Evolutionary conservation across 2,113 vertebrate genomes (phyloP), one percentile per base, ranked within the genome.

Genomic region (Oriolus oriolus): DNA sequence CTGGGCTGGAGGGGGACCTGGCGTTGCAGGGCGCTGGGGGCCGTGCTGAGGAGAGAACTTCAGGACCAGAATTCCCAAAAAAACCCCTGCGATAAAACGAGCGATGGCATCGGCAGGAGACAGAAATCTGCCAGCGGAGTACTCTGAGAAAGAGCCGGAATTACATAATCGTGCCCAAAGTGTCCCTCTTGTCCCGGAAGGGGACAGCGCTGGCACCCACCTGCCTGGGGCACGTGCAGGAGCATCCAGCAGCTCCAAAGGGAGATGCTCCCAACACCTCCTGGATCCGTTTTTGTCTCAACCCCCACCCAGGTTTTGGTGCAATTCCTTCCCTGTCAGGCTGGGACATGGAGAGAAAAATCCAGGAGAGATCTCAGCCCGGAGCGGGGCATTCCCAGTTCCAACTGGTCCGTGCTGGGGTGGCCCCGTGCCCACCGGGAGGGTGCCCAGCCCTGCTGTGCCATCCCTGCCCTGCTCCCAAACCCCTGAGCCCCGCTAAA

Each of bases 401-500:
- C 16, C 3, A 1, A 8, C 23, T 11, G 69, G 23, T 16, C 53
- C 20, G 23, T 16, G 11, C 71, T 74, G 60, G 30, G 47, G 6
- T 8, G 65, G 33, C 6, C 30, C 45, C 0, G 4, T 35, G 68
- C 11, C 52, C 24, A 0, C 42, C 47, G 12, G 52, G 13, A 11
- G 30, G 69, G 3, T 23, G 56, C 28, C 21, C 30, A 18, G 8
- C 66, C 1, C 27, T 4, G 49, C 49, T 15, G 26, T 16, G 49
- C 49, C 49, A 50, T 14, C 49, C 24, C 24, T 50, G 49, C 49
- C 49, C 49, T 27, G 14, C 24, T n/a, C 45, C 54, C 28, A 39
- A 18, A 27, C 1, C 28, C 39, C n/a, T n/a, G n/a, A n/a, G n/a
- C 35, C 14, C 49, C 26, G 11, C n/a, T n/a, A n/a, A 0, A 6